A percentile compares a stretch with the other conserved stretches of the same genome.
Conservation (phyloP, 2,797 vertebrate species). For the Numenius phaeopus region DNA sequence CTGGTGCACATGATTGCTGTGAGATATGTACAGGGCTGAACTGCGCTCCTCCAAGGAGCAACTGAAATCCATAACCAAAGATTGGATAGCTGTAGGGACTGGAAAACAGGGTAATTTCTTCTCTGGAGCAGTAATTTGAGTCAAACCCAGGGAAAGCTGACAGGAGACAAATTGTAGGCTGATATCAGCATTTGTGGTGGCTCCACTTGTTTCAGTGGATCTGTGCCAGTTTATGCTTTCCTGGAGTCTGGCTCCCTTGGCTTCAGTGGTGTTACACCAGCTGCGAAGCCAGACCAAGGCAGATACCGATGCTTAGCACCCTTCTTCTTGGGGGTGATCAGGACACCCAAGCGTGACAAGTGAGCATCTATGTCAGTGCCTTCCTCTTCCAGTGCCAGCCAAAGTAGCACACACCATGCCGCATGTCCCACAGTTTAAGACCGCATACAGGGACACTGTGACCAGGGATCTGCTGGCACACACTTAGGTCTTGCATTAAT, state of each 20-base stretch:
- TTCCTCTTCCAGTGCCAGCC: background rate
- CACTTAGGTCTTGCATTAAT: background rate
- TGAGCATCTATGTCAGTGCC: background rate
- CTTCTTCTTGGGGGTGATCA: background rate
- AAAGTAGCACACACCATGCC: background rate
- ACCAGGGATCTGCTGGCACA: background rate
- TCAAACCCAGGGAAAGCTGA: background rate
- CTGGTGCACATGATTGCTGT: background rate
- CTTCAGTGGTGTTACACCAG: background rate
- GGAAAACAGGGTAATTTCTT: background rate
- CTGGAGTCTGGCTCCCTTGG: background rate
- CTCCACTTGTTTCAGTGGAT: background rate
- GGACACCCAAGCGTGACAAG: background rate
- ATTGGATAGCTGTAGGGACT: background rate
- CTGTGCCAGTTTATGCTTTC: background rate
- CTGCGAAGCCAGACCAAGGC: background rate
- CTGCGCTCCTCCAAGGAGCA: background rate
- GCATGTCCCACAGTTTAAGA: background rate
- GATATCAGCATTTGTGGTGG: background rate
- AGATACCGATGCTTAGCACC: background rate
- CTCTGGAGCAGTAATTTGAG: background rate
- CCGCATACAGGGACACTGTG: background rate
- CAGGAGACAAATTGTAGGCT: background rate
- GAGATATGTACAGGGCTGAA: background rate
- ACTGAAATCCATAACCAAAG: background rate